Base-by-base conservation (phyloP, 2,113 vertebrate species). In the Carlito syrichta region DNA sequence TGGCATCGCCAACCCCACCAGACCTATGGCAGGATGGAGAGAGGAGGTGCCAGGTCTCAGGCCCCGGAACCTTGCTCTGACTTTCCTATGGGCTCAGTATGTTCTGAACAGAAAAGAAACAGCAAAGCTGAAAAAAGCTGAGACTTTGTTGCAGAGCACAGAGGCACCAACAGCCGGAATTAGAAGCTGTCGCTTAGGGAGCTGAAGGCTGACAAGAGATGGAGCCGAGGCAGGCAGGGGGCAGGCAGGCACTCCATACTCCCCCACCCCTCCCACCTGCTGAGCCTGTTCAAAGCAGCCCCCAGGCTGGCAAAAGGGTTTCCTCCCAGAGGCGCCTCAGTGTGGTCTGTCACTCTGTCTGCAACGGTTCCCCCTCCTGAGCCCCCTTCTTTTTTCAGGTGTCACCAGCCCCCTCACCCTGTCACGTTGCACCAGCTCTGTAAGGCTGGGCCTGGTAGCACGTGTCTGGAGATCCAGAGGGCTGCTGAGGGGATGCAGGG, bases 141-240 rank as follows among this genome's bases (percentile, higher is more conserved):
- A 89, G 96, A 66, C 89, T 96, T 81, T 48, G 81, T 95, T 89
- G 91, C 91, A 86, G 89, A 97, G 96, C 89, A 89, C 92, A 91
- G 91, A 97, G 91, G 93, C 94, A 93, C 95, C 94, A 54, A 62
- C 78, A 97, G 97, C 97, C 96, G 6, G 96, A 98, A 97, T 98
- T 98, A 98, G 98, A 98, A 98, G 95, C 98, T 97, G 97, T 98
- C 97, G 93, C 91, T 96, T 84, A 73, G 95, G 84, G 94, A 97
- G 97, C 95, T 82, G 94, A 93, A 95, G 92, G 93, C 97, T 98
- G 98, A 97, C 96, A 94, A 89, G 96, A 95, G 94, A 91, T 19
- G 87, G 86, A 97, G 85, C 86, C 12, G 19, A 63, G 52, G 91
- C 88, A 95, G 96, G 94, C 92, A 95, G 96, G 93, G 96, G 92